Conservation (phyloP, 2,888 invertebrate genomes). For the Polydrusus cervinus region DNA sequence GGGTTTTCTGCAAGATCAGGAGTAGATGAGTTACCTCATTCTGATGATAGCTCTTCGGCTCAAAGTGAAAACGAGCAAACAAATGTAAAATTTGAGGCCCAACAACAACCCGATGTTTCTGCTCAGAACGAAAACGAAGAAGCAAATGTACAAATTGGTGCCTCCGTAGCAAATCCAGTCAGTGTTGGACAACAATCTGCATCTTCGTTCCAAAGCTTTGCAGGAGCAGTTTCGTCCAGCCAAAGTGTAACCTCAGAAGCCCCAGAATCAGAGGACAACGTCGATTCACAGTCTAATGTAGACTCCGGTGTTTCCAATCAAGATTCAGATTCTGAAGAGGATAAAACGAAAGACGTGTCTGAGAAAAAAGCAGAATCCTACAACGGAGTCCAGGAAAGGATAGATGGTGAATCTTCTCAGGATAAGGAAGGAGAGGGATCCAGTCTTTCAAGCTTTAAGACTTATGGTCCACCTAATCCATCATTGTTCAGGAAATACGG, state of each 20-base stretch:
- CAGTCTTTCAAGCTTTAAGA: neutral
- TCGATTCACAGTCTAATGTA: neutral
- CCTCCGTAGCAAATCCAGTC: neutral
- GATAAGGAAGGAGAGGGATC: constrained; percentile 11
- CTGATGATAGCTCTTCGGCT: neutral
- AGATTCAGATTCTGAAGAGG: neutral
- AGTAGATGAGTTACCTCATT: neutral
- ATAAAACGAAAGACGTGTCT: neutral
- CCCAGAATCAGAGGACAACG: neutral
- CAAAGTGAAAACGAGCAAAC: neutral
- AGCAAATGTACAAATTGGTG: neutral
- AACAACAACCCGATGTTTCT: constrained; percentile 3
- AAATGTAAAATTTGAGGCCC: neutral
- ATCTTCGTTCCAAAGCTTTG: neutral
- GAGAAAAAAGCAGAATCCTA: neutral
- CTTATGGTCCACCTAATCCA: constrained; percentile 4
- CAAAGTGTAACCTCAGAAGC: constrained; percentile 5
- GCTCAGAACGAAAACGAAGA: neutral
- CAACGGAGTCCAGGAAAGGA: neutral
- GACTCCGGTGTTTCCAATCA: neutral
- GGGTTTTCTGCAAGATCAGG: neutral
- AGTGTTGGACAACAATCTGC: neutral
- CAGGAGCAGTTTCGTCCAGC: neutral
- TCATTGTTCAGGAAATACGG: constrained; percentile 5
- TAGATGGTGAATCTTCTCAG: neutral